Evolutionary conservation across 1,140 invertebrate genomes (phyloP), one percentile per base, ranked within the genome.

Genomic region (Pinna nobilis): DNA sequence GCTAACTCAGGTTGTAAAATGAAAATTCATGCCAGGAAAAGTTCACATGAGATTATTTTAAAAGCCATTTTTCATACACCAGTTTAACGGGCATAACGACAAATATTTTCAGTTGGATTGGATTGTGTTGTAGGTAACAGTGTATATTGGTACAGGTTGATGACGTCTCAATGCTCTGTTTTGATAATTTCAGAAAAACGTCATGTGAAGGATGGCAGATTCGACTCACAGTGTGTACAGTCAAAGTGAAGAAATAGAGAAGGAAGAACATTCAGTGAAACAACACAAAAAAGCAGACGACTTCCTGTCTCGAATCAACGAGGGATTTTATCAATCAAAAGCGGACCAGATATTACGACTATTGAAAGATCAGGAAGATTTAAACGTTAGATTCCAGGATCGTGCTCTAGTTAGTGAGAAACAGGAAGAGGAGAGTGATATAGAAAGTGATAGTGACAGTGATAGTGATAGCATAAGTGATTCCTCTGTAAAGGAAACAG

Each of bases 321-420:
- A 74, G 63, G 65, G 55, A 30, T 78, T 66, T 41, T n/a, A 64
- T 7, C 50, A 71, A 63, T 70, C 78, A 20, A 80, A 80, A 67
- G 78, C 76, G 9, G 68, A 77, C 18, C 78, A 80, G 61, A 80
- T 80, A 44, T 51, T 80, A 6, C 61, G 78, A 25, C 76, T 80
- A 23, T 50, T 80, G n/a, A 69, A 65, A 49, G 78, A 80, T 44
- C 78, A 80, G 49, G 78, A 80, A 37, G 57, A 68, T 28, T 60
- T 80, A 9, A 80, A 77, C 50, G 55, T 76, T 41, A 37, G 60
- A 13, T 77, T 80, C 50, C 11, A 68, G 4, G 60, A 72, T 20
- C 64, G 72, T 47, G 69, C 41, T 6, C 20, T 77, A 41, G 2
- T 49, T 23, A 70, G 41, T n/a, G 51, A n/a, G 41, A 50, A 3